Evolutionary conservation across 1,140 invertebrate species (phyloP).

Genomic region (Brachionus paranguensis): DNA sequence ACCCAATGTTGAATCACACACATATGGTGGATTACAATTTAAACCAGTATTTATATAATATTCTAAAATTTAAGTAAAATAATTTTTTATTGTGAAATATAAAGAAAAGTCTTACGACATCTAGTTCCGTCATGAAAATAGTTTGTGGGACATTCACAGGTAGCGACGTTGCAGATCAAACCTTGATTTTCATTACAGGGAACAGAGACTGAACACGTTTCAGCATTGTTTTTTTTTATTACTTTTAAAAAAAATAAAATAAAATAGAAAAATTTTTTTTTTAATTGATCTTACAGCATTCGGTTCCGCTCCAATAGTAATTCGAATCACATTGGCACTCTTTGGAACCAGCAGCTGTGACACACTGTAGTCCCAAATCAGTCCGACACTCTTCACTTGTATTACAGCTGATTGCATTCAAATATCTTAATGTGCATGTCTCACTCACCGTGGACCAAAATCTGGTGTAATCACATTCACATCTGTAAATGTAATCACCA

Average conservation of each 20-base stretch:
- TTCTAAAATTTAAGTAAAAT: neutral
- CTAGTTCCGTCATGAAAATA: neutral
- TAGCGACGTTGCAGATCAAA: neutral
- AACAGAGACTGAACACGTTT: neutral
- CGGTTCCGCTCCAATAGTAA: neutral
- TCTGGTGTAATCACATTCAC: neutral
- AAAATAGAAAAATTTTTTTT: neutral
- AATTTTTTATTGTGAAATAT: neutral
- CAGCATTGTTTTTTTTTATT: neutral
- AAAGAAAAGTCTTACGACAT: neutral
- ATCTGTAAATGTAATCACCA: neutral
- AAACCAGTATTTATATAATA: neutral
- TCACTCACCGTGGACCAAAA: neutral
- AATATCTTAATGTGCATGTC: neutral
- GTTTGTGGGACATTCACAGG: neutral
- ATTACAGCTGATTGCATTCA: neutral
- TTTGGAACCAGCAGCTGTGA: neutral
- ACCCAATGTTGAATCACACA: neutral
- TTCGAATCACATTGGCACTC: neutral
- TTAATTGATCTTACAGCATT: neutral
- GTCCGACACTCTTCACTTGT: neutral
- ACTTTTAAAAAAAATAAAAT: neutral
- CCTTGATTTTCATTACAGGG: neutral
- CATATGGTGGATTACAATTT: neutral
- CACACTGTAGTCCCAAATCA: neutral